Evolutionary conservation across 1,140 invertebrate species (phyloP).

Genomic region (Archivesica marissinica): DNA sequence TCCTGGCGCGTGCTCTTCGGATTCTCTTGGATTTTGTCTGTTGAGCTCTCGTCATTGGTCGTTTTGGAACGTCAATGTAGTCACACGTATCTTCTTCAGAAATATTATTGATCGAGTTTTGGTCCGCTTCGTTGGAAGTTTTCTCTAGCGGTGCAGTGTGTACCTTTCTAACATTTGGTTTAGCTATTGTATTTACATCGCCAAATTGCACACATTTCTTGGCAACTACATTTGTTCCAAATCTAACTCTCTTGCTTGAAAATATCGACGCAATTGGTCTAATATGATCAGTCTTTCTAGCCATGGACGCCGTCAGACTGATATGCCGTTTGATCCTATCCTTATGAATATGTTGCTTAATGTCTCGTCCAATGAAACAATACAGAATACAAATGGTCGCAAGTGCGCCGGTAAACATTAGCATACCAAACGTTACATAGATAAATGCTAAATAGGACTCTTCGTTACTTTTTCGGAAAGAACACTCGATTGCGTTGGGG

Average conservation of each 20-base stretch:
- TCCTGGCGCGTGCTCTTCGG: constrained; percentile 16
- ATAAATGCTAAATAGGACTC: constrained; percentile 13
- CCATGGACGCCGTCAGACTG: constrained; percentile 52
- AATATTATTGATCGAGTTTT: constrained; percentile 33
- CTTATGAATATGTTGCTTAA: constrained; percentile 45
- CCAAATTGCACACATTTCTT: constrained; percentile 33
- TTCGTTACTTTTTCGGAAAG: constrained; percentile 16
- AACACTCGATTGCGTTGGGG: constrained; percentile 31
- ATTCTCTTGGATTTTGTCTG: constrained; percentile 49
- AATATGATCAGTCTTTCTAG: constrained; percentile 34
- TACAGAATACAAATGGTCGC: constrained; percentile 47
- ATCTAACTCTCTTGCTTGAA: background rate
- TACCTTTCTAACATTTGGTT: too few relatives aligned
- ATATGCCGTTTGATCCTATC: constrained; percentile 37
- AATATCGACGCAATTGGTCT: background rate
- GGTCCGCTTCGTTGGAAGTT: background rate
- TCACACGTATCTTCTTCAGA: constrained; percentile 41
- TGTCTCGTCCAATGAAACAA: constrained; percentile 47
- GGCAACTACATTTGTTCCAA: background rate
- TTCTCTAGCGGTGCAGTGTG: background rate
- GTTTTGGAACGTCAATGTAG: constrained; percentile 18
- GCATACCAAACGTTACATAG: constrained; percentile 36
- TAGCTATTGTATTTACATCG: background rate
- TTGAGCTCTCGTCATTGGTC: constrained; percentile 22
- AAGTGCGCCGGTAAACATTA: constrained; percentile 32